Base-by-base conservation (phyloP, 2,113 vertebrate species). In the Phasianus colchicus region DNA sequence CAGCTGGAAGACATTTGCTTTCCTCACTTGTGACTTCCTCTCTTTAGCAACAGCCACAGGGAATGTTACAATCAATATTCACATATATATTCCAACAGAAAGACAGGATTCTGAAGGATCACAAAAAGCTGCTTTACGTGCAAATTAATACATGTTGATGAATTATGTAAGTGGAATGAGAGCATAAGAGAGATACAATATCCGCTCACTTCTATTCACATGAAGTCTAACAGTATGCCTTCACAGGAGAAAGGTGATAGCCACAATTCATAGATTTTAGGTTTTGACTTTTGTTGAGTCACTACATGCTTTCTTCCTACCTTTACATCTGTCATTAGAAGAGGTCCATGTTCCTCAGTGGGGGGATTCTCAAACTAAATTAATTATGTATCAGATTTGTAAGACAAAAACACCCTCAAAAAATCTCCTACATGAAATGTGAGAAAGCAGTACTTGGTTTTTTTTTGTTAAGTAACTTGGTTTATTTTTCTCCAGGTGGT, bases 91-190 rank as follows among this genome's bases (percentile, higher is more conserved):
- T 89, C 83, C 45, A 91, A 71, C 42, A 80, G 32, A 77, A 89
- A 93, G 81, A 83, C 89, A 95, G 38, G 67, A 86, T 86, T 86
- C 82, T 88, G 60, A 85, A 91, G 45, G 60, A 70, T 80, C 89
- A 50, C 17, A 71, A 90, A 95, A 66, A 52, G 50, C 34, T 83
- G 50, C n/a, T 79, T 92, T 76, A 88, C 74, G 60, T 82, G 72
- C 79, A 57, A 67, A 52, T 60, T 91, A 92, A 86, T 45, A 15
- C 45, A 29, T 29, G 52, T 8, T 71, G 63, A 79, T 92, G 42
- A 93, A 85, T 77, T 92, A 89, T 86, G 25, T 32, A 94, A 91
- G 55, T 32, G 55, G 29, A 86, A 86, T 57, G 32, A 88, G 61
- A 91, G 50, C 34, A 64, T 87, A 89, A 89, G 17, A 83, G 91